phyloP scores from a whole-genome alignment of 2,113 vertebrate species.

The Hipposideros armiger region DNA sequence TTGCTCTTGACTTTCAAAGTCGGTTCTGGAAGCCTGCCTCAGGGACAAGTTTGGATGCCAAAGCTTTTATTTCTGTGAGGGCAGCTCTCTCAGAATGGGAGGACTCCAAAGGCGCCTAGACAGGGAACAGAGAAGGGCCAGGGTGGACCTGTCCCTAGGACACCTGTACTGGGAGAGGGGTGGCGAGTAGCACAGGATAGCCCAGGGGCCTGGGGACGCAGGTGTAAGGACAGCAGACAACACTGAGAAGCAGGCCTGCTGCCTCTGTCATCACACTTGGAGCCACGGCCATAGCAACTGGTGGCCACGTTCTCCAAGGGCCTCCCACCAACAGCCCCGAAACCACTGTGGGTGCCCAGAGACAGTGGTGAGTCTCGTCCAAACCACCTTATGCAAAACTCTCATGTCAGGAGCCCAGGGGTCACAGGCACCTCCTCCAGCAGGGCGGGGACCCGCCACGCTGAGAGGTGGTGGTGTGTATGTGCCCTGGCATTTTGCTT shows the following conservation, averaged over 20 bases:
- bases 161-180: not conserved
- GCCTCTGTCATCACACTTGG: too few species aligned
- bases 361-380: not conserved
- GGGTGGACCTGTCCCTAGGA: not conserved
- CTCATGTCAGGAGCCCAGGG: not conserved
- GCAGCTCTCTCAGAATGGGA: not conserved
- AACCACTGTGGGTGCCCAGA: not conserved
- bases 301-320: not conserved
- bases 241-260: not conserved
- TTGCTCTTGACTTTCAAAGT: not conserved
- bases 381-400: not conserved
- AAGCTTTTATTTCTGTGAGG: not conserved
- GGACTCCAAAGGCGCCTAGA: not conserved
- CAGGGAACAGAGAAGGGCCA: not conserved
- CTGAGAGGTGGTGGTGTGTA: too few species aligned
- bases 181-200: not conserved
- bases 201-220: not conserved
- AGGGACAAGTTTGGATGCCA: not conserved
- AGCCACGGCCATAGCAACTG: not conserved
- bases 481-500: not conserved
- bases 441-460: not conserved
- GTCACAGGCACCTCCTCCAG: not conserved
- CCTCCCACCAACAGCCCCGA: not conserved
- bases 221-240: fast-evolving
- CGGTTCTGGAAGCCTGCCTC: not conserved